phyloP scores from a whole-genome alignment of 2,888 invertebrate species.

The Lepetodrilus schrolli region DNA sequence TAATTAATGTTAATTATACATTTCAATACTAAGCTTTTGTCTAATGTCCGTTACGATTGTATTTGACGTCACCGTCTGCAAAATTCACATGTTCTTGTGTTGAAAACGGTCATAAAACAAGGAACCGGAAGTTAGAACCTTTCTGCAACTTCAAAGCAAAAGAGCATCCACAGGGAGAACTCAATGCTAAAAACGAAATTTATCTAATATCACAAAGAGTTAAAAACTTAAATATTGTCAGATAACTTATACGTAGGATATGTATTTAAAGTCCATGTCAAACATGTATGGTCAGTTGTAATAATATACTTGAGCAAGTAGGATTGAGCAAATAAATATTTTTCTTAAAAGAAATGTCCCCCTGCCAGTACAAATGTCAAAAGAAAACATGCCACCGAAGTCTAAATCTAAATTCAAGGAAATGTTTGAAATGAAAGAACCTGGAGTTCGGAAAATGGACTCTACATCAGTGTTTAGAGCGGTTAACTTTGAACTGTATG shows the following conservation, averaged over 20 bases:
- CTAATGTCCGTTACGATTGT: no score
- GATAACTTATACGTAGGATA: no score
- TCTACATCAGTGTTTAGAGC: constrained; percentile 86
- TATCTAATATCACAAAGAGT: background rate
- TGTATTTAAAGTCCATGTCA: no score
- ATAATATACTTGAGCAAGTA: no score
- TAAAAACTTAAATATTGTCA: no score
- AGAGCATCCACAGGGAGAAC: background rate
- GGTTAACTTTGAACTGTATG: constrained; percentile 91
- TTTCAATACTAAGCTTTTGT: no score
- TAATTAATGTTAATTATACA: no score
- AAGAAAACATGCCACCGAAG: background rate
- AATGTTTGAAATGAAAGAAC: constrained; percentile 28
- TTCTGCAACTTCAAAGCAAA: background rate
- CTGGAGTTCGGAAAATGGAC: constrained; percentile 67
- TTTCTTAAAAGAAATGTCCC: background rate
- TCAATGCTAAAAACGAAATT: background rate
- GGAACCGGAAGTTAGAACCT: background rate
- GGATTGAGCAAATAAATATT: no score
- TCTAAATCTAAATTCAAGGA: constrained; percentile 8
- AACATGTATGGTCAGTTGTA: no score
- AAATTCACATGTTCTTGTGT: no score
- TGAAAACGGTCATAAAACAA: background rate
- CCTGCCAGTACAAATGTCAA: background rate
- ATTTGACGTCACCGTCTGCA: no score